Conservation (phyloP, 2,888 invertebrate species). For the Leptarthrus brevirostris region DNA sequence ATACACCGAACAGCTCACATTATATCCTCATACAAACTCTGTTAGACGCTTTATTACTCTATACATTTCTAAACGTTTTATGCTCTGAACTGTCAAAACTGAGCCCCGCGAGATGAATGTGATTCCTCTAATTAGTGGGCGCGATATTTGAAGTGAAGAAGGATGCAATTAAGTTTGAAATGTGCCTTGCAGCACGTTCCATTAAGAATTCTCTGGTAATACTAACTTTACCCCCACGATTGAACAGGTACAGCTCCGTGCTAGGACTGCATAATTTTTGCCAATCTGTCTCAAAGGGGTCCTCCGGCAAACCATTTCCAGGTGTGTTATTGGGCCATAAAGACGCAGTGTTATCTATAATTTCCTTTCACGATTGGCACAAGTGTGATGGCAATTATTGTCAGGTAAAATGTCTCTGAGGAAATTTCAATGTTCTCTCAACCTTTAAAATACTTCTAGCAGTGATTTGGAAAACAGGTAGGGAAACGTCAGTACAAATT, state of each 20-base stretch:
- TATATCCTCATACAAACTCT: too few species aligned
- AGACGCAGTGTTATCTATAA: conserved; percentile 6
- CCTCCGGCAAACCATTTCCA: not conserved
- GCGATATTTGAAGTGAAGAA: too few species aligned
- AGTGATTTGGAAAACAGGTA: not conserved
- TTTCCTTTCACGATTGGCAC: conserved; percentile 11
- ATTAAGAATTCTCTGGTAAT: conserved; percentile 19
- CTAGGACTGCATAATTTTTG: conserved; percentile 5
- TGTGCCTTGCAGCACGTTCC: conserved; percentile 28
- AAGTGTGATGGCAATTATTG: conserved; percentile 22
- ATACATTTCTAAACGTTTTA: too few species aligned
- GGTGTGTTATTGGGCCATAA: conserved; percentile 11
- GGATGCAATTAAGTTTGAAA: conserved; percentile 29
- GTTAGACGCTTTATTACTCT: too few species aligned
- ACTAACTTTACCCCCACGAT: not conserved
- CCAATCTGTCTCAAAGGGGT: conserved; percentile 26
- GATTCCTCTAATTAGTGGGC: too few species aligned
- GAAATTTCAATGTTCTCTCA: not conserved
- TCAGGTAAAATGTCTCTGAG: not conserved
- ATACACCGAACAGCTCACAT: too few species aligned
- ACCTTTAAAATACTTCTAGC: not conserved
- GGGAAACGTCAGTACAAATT: not conserved
- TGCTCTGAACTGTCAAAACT: too few species aligned
- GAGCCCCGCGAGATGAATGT: too few species aligned
- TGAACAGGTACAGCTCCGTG: not conserved